phyloP scores from a whole-genome alignment of 2,113 vertebrate species.

The Corythornis vintsioides region DNA sequence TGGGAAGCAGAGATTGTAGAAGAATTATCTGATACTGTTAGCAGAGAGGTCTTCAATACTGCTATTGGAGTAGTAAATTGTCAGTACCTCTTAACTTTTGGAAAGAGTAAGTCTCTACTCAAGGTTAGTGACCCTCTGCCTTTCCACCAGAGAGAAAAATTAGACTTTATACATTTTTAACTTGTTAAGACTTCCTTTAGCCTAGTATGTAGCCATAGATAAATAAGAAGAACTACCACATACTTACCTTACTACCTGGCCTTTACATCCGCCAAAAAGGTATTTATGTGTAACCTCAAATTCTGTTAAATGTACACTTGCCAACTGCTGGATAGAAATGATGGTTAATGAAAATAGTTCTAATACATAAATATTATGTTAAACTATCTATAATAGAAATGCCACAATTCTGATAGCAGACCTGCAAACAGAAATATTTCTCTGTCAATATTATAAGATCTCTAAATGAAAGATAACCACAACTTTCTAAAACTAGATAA shows the following conservation, averaged over 20 bases:
- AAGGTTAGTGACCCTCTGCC: background rate
- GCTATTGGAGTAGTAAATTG: conserved; percentile 36
- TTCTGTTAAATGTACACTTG: background rate
- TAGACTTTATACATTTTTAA: background rate
- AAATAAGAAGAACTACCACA: background rate
- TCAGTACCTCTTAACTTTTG: background rate
- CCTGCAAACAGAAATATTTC: background rate
- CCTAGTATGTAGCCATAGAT: background rate
- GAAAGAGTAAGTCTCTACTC: background rate
- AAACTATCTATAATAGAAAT: background rate
- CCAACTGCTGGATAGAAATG: background rate
- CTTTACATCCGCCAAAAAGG: background rate
- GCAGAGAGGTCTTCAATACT: conserved; percentile 36
- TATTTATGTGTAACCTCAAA: background rate
- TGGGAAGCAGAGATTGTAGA: conserved; percentile 59
- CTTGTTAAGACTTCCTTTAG: background rate
- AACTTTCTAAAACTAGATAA: no score
- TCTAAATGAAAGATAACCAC: background rate
- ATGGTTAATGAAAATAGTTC: background rate
- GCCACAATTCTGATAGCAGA: background rate
- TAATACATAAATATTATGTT: background rate
- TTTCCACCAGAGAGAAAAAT: background rate
- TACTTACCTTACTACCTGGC: background rate
- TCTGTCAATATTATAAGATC: background rate
- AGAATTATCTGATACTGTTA: conserved; percentile 41